Conservation (phyloP, 2,113 vertebrate genomes). For the Nettapus auritus region DNA sequence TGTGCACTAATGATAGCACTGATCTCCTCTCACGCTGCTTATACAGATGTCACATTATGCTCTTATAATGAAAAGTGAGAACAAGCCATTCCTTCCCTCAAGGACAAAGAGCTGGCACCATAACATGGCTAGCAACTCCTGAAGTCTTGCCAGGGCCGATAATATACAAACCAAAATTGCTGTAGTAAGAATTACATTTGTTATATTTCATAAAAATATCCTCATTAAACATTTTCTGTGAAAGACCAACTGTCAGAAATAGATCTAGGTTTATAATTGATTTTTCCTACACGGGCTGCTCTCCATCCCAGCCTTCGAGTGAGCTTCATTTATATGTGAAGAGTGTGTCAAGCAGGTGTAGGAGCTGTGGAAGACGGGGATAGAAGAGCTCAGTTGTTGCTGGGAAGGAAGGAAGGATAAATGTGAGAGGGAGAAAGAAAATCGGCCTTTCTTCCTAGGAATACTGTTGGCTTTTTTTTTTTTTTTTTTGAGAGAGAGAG, state of each 20-base stretch:
- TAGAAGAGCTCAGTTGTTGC: not conserved
- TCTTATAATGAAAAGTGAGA: not conserved
- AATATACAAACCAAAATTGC: not conserved
- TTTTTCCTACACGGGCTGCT: not conserved
- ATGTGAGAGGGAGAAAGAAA: not conserved
- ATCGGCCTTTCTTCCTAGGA: not conserved
- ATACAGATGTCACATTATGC: not conserved
- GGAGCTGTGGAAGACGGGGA: not conserved
- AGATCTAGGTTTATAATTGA: slow-evolving; percentile 7
- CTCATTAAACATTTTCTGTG: slow-evolving; percentile 29
- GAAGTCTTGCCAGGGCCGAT: slow-evolving; percentile 27
- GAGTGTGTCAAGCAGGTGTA: not conserved
- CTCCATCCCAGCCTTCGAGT: not conserved
- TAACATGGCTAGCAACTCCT: not conserved
- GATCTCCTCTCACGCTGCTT: not conserved
- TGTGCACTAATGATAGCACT: not conserved
- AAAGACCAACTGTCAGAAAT: slow-evolving; percentile 37
- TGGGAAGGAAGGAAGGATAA: slow-evolving; percentile 11
- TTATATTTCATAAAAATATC: slow-evolving; percentile 36
- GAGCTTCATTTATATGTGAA: slow-evolving; percentile 25
- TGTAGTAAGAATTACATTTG: not conserved
- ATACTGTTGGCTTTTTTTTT: not conserved
- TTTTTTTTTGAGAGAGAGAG: not conserved
- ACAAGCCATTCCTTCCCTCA: slow-evolving; percentile 21
- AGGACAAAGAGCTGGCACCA: slow-evolving; percentile 18